Evolutionary conservation across 2,113 vertebrate genomes (phyloP).

Genomic region (Cynoglossus semilaevis): DNA sequence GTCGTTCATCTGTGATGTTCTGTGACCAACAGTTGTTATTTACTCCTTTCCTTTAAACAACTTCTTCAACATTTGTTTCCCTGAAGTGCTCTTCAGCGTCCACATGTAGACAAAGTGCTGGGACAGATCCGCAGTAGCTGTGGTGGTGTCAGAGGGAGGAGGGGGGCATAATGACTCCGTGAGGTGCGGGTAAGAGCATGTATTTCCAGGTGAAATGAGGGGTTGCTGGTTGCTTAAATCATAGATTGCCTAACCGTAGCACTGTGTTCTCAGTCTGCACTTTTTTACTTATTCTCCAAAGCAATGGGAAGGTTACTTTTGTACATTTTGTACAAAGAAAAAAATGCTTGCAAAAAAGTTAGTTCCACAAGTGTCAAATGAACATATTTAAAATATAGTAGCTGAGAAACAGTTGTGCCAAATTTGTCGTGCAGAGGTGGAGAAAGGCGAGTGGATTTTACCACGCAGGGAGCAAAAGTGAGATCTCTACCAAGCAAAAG

Average conservation of each 20-base stretch:
- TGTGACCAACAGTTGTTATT: not conserved
- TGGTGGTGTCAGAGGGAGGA: not conserved
- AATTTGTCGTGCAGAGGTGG: too few species aligned
- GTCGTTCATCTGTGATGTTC: not conserved
- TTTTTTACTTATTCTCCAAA: not conserved
- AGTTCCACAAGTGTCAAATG: too few species aligned
- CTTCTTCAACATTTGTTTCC: not conserved
- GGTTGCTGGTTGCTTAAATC: not conserved
- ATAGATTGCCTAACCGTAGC: not conserved
- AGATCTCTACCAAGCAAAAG: too few species aligned
- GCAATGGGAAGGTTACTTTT: not conserved
- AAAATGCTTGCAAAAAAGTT: too few species aligned
- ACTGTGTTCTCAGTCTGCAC: not conserved
- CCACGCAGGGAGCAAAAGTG: too few species aligned
- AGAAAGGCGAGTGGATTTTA: too few species aligned
- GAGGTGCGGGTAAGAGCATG: not conserved
- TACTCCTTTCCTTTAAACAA: not conserved
- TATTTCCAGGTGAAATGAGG: not conserved
- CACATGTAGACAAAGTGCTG: not conserved
- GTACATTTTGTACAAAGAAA: not conserved
- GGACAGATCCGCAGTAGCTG: not conserved
- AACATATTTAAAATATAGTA: too few species aligned
- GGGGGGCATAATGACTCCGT: not conserved
- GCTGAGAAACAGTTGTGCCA: too few species aligned
- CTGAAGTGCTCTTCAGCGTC: not conserved